Base-by-base conservation (phyloP, 1,140 invertebrate species). In the Hyles euphorbiae region DNA sequence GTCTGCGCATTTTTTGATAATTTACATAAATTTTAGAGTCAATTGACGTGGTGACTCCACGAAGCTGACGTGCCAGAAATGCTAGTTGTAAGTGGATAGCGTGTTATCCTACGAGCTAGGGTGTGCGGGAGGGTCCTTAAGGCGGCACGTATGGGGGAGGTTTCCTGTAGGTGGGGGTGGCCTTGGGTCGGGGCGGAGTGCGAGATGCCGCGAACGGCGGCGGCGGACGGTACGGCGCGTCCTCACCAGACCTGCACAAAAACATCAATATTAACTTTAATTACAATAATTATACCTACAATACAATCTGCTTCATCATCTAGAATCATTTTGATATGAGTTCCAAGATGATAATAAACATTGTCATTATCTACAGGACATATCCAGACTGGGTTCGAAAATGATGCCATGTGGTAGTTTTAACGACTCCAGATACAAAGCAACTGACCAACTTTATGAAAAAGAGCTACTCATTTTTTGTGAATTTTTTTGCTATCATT, bases 91-190 rank as follows among this genome's bases (percentile, higher is more conserved):
- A 48, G n/a, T 48, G 47, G 47, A 48, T 12, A 11, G 47, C 47
- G 47, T 40, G 47, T 22, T 48, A 48, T 22, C n/a, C 11, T 48
- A 48, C 47, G 47, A n/a, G n/a, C 22, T 55, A 46, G 44, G 8
- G 10, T 52, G 32, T 0, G 10, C 32, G 32, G 49, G n/a, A n/a
- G 43, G 1, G 51, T 11, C 62, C 57, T 96, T 97, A 97, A 90
- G 96, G 96, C 57, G 96, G 96, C 63, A 97, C 96, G 83, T 98
- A 98, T 11, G 96, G 96, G 59, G 96, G 96, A 45, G 96, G 96
- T 89, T 96, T 96, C 74, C 96, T 92, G 90, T 97, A 97, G 54
- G 94, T 95, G 34, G 96, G 95, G 32, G 95, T 96, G 34, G 95
- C 94, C 73, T 95, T 95, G 43, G 94, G 94, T 60, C 94, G 89